Base-by-base conservation (phyloP, 2,888 invertebrate species). In the Laspeyria flexula region DNA sequence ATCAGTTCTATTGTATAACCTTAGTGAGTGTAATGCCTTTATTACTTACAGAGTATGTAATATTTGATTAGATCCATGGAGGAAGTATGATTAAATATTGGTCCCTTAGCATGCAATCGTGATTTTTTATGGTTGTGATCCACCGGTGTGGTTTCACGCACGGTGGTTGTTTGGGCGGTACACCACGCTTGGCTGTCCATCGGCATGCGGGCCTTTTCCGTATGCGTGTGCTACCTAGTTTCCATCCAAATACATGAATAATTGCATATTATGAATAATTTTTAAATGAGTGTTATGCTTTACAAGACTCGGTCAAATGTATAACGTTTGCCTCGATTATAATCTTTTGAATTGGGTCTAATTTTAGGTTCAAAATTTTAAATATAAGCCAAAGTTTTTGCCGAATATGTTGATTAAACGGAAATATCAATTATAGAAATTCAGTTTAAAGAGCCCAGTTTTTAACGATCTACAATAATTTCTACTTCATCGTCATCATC, bases 151-250 rank as follows among this genome's bases (percentile, higher is more conserved):
- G 71, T 73, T 79, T 80, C 78, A 79, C 75, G 76, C 76, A 65
- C 54, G 54, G 58, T 54, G 50, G 46, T 39, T 57, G 61, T 61
- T 58, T 73, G 76, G 79, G 71, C 72, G 77, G 68, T 68, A 72
- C 68, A 66, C 57, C 77, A 80, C 74, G 81, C 73, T 80, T 66
- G 53, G 72, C 72, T 76, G 73, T 76, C 50, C 59, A 65, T 73
- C 48, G 73, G 77, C 70, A 76, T 79, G 79, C 76, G 64, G 64
- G 66, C 65, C 64, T 74, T 73, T 85, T 84, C 85, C 84, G 80
- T 80, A 71, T 83, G 81, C 81, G 78, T 79, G 82, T 64, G 65
- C 29, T 41, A 30, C 30, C 76, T 68, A 73, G 73, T 80, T 81
- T 75, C 68, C 58, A 68, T 64, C 68, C 52, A 56, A 70, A 69